These are phyloP conservation scores for Heliangelus exortis DNA, from an alignment of 2,797 vertebrate genomes.

Conservation along the genomic window DNA sequence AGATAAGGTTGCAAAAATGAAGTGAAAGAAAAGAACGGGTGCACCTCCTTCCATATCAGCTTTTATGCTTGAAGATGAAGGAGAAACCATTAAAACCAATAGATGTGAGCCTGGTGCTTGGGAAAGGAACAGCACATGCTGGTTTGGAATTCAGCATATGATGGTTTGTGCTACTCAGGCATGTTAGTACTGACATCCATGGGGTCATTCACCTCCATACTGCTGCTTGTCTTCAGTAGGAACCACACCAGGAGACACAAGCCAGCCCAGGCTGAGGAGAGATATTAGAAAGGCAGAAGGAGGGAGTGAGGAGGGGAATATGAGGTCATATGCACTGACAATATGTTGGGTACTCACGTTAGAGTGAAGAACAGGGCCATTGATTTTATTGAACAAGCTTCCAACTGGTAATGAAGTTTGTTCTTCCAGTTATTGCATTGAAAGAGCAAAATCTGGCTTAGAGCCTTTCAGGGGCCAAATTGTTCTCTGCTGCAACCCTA, in stretches of 20 bases:
- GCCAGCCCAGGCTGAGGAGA: not conserved
- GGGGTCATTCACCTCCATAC: not conserved
- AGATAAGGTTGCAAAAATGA: not conserved
- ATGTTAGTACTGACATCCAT: not conserved
- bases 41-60: fast-evolving
- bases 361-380: not conserved
- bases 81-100: not conserved
- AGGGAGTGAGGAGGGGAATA: not conserved
- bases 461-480: not conserved
- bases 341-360: not conserved
- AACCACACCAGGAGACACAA: not conserved
- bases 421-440: not conserved
- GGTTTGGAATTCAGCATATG: not conserved
- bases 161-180: not conserved
- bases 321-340: not conserved
- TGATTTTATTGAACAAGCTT: not conserved
- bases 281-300: not conserved
- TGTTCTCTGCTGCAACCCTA: not conserved
- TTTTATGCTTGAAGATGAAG: not conserved
- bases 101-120: not conserved
- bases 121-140: not conserved
- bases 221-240: not conserved
- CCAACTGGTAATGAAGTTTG: not conserved
- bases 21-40: not conserved
- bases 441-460: not conserved